Conservation (phyloP, 92 coral and sea anemone species). For the Pocillopora grandis region DNA sequence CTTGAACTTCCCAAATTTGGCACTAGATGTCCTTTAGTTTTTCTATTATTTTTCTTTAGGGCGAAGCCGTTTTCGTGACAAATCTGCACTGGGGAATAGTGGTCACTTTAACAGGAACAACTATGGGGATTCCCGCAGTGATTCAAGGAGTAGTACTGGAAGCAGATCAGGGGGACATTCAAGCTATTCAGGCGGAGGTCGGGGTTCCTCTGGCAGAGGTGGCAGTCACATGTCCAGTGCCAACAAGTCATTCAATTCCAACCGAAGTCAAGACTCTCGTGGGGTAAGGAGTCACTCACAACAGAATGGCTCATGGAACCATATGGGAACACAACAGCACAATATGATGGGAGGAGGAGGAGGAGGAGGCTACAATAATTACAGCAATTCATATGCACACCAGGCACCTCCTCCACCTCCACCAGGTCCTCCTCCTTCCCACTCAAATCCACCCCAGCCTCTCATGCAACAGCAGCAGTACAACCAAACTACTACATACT, state of each 20-base stretch:
- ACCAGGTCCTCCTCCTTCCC: constrained; percentile 81
- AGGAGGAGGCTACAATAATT: constrained; percentile 48
- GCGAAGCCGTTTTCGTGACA: constrained; percentile 85
- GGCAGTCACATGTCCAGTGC: constrained; percentile 54
- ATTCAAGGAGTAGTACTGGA: constrained; percentile 54
- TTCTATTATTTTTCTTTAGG: constrained; percentile 48
- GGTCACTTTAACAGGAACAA: constrained; percentile 30
- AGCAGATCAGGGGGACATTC: constrained; percentile 38
- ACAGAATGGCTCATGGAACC: constrained; percentile 50
- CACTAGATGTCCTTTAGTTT: not conserved
- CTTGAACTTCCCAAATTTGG: not conserved
- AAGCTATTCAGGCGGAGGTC: constrained; percentile 44
- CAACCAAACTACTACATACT: constrained; percentile 40
- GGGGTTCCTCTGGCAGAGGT: constrained; percentile 62
- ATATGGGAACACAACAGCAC: constrained; percentile 30
- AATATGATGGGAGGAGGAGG: constrained; percentile 32
- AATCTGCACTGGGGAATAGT: constrained; percentile 25
- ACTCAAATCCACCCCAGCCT: constrained; percentile 67
- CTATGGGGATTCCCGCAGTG: constrained; percentile 45
- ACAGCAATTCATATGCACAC: constrained; percentile 42
- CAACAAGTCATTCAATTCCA: constrained; percentile 32
- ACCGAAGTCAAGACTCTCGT: constrained; percentile 37
- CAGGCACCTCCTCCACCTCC: constrained; percentile 71
- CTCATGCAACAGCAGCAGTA: constrained; percentile 54
- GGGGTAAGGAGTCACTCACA: constrained; percentile 57